Conservation (phyloP, 2,888 invertebrate species). For the Galeruca laticollis region DNA sequence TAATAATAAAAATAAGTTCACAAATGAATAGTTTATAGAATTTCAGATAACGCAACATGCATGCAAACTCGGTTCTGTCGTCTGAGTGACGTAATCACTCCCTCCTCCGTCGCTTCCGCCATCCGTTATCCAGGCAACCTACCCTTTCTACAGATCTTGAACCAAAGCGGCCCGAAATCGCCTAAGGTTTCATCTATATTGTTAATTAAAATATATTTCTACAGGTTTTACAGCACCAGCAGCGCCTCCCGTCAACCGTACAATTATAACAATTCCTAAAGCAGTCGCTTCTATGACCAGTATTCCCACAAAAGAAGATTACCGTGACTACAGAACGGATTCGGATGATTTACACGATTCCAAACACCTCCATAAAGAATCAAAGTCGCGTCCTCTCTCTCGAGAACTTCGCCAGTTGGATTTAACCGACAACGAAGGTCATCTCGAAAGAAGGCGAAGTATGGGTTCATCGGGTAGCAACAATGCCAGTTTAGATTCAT, state of each 20-base stretch:
- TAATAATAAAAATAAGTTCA: too few relatives aligned
- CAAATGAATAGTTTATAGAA: too few relatives aligned
- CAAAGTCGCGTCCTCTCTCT: constrained; percentile 68
- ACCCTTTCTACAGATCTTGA: too few relatives aligned
- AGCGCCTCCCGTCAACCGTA: constrained; percentile 74
- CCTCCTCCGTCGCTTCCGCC: too few relatives aligned
- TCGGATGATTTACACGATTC: constrained; percentile 71
- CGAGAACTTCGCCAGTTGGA: constrained; percentile 77
- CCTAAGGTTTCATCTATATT: too few relatives aligned
- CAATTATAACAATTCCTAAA: constrained; percentile 86
- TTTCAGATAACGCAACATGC: too few relatives aligned
- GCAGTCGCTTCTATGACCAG: constrained; percentile 90
- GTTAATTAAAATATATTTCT: background rate
- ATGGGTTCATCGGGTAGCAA: constrained; percentile 65
- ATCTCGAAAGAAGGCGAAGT: constrained; percentile 68
- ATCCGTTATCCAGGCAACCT: too few relatives aligned
- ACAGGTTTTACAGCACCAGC: constrained; percentile 70
- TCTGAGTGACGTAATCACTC: too few relatives aligned
- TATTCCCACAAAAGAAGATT: constrained; percentile 88
- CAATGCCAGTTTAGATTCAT: constrained; percentile 58
- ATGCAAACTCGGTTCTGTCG: too few relatives aligned
- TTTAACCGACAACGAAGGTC: constrained; percentile 71
- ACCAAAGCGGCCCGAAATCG: too few relatives aligned
- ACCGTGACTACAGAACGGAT: constrained; percentile 71
- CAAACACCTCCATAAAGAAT: constrained; percentile 75